Evolutionary conservation across 1,140 invertebrate genomes (phyloP).

Genomic region (Phocides pigmalion): DNA sequence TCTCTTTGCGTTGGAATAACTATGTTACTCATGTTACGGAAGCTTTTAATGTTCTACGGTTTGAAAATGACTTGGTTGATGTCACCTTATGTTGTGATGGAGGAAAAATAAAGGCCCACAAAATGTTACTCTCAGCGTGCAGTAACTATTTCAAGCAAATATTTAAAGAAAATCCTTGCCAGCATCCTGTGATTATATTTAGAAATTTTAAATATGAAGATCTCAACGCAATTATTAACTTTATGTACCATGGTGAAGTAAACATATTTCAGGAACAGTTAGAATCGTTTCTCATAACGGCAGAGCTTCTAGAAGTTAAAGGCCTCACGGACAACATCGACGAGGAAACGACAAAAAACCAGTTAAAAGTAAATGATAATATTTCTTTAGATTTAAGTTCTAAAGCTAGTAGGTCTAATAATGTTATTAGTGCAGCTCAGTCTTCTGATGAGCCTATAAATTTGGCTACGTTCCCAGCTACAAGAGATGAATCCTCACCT

Average conservation of each 20-base stretch:
- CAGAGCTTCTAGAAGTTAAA: slow-evolving; percentile 94
- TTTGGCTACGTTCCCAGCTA: slow-evolving; percentile 62
- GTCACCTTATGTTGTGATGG: slow-evolving; percentile 94
- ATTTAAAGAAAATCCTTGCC: slow-evolving; percentile 93
- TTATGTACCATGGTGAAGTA: slow-evolving; percentile 95
- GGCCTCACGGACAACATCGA: slow-evolving; percentile 88
- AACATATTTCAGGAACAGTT: slow-evolving; percentile 95
- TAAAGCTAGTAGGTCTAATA: slow-evolving; percentile 57
- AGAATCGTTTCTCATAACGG: slow-evolving; percentile 93
- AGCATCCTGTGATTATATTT: slow-evolving; percentile 94
- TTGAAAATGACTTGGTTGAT: slow-evolving; percentile 92
- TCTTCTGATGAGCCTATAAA: slow-evolving; percentile 73
- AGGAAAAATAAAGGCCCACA: slow-evolving; percentile 91
- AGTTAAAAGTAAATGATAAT: slow-evolving; percentile 65
- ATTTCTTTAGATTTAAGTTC: slow-evolving; percentile 73
- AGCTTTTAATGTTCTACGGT: slow-evolving; percentile 90
- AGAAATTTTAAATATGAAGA: slow-evolving; percentile 93
- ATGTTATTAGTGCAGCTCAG: slow-evolving; percentile 54
- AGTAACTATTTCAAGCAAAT: slow-evolving; percentile 93
- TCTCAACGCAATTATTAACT: slow-evolving; percentile 91
- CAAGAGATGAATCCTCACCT: slow-evolving; percentile 68
- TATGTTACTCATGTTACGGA: slow-evolving; percentile 80
- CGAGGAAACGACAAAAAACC: slow-evolving; percentile 68
- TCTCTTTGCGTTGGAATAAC: slow-evolving; percentile 80
- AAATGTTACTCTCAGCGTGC: slow-evolving; percentile 93